A percentile compares a stretch with the other conserved stretches of the same genome.
Evolutionary conservation across 2,888 invertebrate species (phyloP).

Genomic region (Eristalinus aeneus): DNA sequence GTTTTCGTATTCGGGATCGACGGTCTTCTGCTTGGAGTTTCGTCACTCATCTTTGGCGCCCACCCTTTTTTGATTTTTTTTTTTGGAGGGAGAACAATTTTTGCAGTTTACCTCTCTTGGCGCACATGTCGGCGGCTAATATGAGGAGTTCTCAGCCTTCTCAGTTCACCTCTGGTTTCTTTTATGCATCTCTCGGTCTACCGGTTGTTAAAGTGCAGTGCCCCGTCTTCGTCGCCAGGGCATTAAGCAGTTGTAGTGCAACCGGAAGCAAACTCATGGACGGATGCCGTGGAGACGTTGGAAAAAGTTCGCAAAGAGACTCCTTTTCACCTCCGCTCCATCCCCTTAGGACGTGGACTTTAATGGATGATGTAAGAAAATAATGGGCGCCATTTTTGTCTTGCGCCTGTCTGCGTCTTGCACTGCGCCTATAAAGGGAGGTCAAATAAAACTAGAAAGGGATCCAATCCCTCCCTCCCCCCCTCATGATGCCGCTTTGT

Average conservation of each 20-base stretch:
- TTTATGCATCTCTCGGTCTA: neutral
- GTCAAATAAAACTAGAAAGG: conserved; percentile 30
- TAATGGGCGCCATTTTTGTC: conserved; percentile 71
- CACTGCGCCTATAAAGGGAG: conserved; percentile 47
- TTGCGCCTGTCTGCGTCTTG: conserved; percentile 59
- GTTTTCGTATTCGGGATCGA: conserved; percentile 25
- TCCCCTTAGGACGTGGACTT: conserved; percentile 68
- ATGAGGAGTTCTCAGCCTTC: conserved; percentile 33
- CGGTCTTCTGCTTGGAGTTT: conserved; percentile 32
- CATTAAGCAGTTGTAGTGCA: conserved; percentile 51
- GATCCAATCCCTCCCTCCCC: neutral
- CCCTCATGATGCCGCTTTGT: neutral
- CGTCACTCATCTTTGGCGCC: conserved; percentile 41
- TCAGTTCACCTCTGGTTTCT: neutral
- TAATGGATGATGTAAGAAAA: conserved; percentile 70
- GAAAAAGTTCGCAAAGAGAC: conserved; percentile 34
- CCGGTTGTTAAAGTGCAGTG: conserved; percentile 47
- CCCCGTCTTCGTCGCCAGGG: conserved; percentile 32
- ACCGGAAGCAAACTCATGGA: conserved; percentile 65
- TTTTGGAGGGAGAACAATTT: conserved; percentile 35
- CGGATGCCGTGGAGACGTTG: conserved; percentile 30
- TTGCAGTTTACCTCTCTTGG: conserved; percentile 32
- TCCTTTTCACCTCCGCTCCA: neutral
- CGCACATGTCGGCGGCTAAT: conserved; percentile 63
- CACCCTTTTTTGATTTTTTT: neutral